phyloP scores from a whole-genome alignment of 2,113 vertebrate genomes.

The Zosterops lateralis region DNA sequence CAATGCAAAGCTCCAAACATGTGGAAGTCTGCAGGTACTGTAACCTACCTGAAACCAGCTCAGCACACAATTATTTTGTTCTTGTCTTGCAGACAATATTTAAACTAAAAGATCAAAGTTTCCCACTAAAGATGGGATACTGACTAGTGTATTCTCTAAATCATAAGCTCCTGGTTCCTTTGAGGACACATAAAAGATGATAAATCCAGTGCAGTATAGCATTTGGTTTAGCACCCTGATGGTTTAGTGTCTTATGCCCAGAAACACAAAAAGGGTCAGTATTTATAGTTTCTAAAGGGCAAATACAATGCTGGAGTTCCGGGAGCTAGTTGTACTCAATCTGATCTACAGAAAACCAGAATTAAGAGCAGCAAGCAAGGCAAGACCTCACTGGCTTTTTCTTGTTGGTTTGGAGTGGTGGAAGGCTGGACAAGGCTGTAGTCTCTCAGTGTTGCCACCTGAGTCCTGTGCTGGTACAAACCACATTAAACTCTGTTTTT shows the following conservation, averaged over 20 bases:
- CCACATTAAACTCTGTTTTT: background rate
- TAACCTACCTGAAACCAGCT: background rate
- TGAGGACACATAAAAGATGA: background rate
- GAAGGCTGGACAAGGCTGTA: background rate
- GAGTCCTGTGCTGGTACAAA: background rate
- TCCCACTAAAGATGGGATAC: rapidly evolving
- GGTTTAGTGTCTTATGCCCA: background rate
- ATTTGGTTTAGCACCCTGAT: background rate
- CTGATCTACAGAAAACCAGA: background rate
- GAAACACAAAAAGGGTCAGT: background rate
- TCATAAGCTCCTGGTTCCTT: background rate
- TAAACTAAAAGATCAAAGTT: background rate
- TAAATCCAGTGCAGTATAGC: background rate
- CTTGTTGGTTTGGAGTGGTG: background rate
- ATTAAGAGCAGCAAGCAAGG: background rate
- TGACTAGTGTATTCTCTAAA: background rate
- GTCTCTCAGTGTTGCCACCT: background rate
- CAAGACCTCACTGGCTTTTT: background rate
- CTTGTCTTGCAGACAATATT: background rate
- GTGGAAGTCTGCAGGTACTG: background rate
- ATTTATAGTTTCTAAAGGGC: background rate
- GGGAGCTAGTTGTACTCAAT: background rate
- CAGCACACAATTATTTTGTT: background rate
- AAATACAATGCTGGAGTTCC: background rate
- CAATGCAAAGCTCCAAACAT: background rate